Evolutionary conservation across 2,888 invertebrate species (phyloP).

Genomic region (Dysmachus trigonus): DNA sequence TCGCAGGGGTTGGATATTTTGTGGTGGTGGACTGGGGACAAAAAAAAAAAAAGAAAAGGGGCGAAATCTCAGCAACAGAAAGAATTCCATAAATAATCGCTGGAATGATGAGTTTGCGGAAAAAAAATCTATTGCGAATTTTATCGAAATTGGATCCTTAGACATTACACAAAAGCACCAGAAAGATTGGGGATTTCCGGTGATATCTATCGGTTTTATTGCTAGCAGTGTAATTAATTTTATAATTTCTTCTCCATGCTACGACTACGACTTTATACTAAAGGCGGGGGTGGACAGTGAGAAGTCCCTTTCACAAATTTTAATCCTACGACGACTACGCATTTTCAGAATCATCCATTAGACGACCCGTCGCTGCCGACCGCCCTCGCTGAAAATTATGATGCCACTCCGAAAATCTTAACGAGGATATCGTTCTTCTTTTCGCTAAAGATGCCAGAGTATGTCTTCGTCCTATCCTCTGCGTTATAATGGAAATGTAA

Average conservation of each 20-base stretch:
- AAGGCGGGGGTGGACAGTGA: neutral
- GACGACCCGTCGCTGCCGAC: neutral
- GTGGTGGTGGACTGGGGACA: too few species aligned
- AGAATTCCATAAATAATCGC: neutral
- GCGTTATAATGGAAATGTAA: neutral
- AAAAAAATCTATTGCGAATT: neutral
- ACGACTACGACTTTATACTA: neutral
- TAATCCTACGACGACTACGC: neutral
- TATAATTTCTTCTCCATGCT: neutral
- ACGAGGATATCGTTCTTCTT: neutral
- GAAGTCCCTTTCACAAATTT: neutral
- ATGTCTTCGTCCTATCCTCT: neutral
- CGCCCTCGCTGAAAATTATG: neutral
- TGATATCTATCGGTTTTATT: neutral
- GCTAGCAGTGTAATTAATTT: neutral
- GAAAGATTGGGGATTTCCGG: neutral
- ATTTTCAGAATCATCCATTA: neutral
- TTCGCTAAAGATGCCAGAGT: neutral
- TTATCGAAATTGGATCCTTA: neutral
- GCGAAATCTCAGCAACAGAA: neutral
- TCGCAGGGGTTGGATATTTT: neutral
- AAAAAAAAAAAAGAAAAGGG: too few species aligned
- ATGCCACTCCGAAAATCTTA: neutral
- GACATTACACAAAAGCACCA: neutral
- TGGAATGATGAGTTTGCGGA: neutral